phyloP scores from a whole-genome alignment of 1,140 invertebrate genomes.

The Hyles euphorbiae region DNA sequence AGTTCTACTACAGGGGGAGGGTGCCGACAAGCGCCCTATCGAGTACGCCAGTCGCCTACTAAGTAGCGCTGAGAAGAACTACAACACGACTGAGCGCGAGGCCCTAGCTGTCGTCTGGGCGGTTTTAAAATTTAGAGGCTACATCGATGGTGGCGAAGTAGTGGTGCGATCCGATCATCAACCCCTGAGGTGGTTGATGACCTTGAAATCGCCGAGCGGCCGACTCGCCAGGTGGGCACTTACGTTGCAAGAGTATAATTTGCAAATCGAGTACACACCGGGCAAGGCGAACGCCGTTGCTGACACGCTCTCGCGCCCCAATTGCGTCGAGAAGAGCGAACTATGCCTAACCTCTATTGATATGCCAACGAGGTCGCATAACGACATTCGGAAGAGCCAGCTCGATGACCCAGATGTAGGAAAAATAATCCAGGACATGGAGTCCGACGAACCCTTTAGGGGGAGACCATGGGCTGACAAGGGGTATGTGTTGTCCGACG shows the following conservation, averaged over 20 bases:
- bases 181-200: conserved; percentile 66
- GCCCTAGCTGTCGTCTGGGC: conserved; percentile 66
- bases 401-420: conserved; percentile 24
- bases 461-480: conserved; percentile 22
- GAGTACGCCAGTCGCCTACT: conserved; percentile 58
- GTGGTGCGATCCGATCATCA: conserved; percentile 53
- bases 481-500: conserved; percentile 28
- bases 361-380: conserved; percentile 12
- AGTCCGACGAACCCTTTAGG: conserved; percentile 8
- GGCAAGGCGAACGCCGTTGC: conserved; percentile 42
- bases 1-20: conserved; percentile 19
- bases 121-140: conserved; percentile 51
- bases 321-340: conserved; percentile 10
- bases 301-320: conserved; percentile 33
- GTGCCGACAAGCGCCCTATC: conserved; percentile 43
- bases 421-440: conserved; percentile 33
- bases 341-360: conserved; percentile 23
- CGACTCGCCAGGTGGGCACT: conserved; percentile 41
- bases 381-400: conserved; percentile 21
- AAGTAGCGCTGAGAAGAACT: conserved; percentile 57
- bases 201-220: conserved; percentile 52
- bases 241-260: conserved; percentile 32
- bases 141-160: conserved; percentile 53
- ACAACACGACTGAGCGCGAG: conserved; percentile 61
- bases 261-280: conserved; percentile 29